Conservation (phyloP, 2,113 vertebrate genomes). For the Chaetorhynchus papuensis region DNA sequence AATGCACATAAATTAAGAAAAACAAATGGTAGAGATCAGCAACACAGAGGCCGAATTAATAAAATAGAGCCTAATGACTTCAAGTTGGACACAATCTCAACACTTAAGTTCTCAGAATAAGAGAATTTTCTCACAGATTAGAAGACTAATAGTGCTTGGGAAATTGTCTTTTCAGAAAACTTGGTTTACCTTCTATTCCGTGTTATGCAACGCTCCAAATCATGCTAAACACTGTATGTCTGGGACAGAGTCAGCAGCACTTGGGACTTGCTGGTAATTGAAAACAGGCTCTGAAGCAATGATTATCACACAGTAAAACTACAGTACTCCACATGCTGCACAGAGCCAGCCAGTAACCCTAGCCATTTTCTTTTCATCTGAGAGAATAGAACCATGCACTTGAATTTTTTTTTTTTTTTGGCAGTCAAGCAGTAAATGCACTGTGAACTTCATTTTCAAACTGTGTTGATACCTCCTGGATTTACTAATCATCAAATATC, state of each 20-base stretch:
- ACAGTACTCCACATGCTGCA: not conserved
- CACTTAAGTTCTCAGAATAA: not conserved
- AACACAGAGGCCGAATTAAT: constrained; percentile 9
- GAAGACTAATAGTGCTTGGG: not conserved
- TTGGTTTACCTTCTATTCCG: constrained; percentile 20
- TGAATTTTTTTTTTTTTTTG: not conserved
- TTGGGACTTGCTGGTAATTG: constrained; percentile 43
- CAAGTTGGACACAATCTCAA: constrained; percentile 10
- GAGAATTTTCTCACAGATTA: not conserved
- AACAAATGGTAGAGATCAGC: constrained; percentile 33
- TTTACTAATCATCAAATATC: constrained; percentile 40
- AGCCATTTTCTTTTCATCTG: constrained; percentile 27
- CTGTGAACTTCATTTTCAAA: constrained; percentile 6
- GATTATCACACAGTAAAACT: constrained; percentile 28
- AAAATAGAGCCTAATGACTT: constrained; percentile 20
- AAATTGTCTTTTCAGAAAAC: not conserved
- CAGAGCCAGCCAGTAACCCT: constrained; percentile 31
- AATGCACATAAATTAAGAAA: constrained; percentile 55
- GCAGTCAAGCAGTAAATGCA: not conserved
- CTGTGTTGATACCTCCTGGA: constrained; percentile 16
- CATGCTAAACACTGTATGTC: not conserved
- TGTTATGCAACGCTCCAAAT: not conserved
- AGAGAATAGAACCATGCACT: not conserved
- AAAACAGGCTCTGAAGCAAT: constrained; percentile 54
- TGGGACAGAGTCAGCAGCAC: not conserved